Base-by-base conservation (phyloP, 2,888 invertebrate genomes). In the Chrysodeixis includens region DNA sequence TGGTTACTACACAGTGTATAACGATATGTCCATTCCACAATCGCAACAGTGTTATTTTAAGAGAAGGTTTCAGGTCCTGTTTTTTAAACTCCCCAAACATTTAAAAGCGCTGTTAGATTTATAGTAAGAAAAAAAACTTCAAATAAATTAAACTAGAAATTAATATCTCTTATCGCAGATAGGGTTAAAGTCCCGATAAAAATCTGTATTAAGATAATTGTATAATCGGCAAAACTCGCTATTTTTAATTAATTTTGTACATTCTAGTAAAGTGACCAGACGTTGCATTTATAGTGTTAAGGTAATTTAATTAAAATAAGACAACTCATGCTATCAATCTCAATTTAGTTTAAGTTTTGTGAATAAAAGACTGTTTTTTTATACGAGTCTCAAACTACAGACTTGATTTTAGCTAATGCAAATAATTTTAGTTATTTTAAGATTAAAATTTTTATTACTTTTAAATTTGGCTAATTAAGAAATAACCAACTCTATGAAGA, bases 211-310 rank as follows among this genome's bases (percentile, higher is more conserved):
- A 44, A n/a, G 7, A 32, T 40, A 40, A 72, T 22, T 56, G 26
- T 67, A 35, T 56, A 56, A 56, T 62, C 40, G 56, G 61, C 69
- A 54, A 64, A 44, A 46, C 49, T 74, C 65, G 59, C 69, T 60
- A 69, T 73, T 56, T 26, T 26, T 26, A 26, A 67, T 68, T 71
- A 16, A 68, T 68, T 73, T 69, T 93, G 93, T 93, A 94, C 86
- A 93, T 93, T 70, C n/a, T 57, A 76, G 75, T 63, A 79, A 84
- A 83, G 91, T 89, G 92, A 92, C 94, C 94, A 94, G 94, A 83
- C 64, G 81, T 86, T 90, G 94, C 94, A 94, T 94, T 94, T 94
- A 93, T 87, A 92, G 88, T n/a, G 69, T 79, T 84, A 78, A 78
- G 63, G 57, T 73, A 66, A 18, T 16, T 8, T 62, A 72, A n/a